Conservation (phyloP, 2,113 vertebrate genomes). For the Tychaedon coryphoeus region DNA sequence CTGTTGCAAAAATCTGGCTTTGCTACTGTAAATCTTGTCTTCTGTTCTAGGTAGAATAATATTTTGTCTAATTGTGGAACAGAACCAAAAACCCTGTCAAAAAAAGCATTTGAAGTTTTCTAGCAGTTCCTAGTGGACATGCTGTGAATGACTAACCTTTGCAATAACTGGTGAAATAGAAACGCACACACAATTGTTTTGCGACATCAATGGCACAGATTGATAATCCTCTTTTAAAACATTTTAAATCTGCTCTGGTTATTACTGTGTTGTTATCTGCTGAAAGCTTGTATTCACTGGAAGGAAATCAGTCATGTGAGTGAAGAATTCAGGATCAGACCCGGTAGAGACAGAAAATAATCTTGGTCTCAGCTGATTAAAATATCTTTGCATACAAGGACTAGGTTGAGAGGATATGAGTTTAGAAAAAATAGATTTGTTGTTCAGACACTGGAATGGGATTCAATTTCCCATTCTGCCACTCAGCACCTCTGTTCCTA, state of each 20-base stretch:
- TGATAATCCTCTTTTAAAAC: neutral
- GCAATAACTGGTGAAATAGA: neutral
- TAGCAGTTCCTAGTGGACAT: neutral
- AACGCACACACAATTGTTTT: neutral
- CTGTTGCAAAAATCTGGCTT: neutral
- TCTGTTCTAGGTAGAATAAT: neutral
- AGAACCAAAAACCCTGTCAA: neutral
- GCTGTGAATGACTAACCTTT: constrained; percentile 6
- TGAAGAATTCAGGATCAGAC: neutral
- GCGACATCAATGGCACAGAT: neutral
- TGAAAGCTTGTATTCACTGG: neutral
- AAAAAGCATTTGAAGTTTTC: neutral
- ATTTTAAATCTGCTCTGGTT: neutral
- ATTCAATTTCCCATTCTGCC: constrained; percentile 33
- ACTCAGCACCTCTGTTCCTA: neutral
- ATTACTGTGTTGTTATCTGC: neutral
- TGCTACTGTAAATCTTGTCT: neutral
- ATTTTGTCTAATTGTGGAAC: neutral
- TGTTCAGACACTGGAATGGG: neutral
- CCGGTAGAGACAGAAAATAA: neutral
- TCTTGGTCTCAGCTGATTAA: constrained; percentile 23
- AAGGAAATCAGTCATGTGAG: neutral
- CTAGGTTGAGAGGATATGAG: neutral
- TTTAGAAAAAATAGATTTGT: constrained; percentile 28
- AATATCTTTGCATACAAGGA: neutral